Conservation (phyloP, 1,140 invertebrate genomes). For the Microplitis mediator region DNA sequence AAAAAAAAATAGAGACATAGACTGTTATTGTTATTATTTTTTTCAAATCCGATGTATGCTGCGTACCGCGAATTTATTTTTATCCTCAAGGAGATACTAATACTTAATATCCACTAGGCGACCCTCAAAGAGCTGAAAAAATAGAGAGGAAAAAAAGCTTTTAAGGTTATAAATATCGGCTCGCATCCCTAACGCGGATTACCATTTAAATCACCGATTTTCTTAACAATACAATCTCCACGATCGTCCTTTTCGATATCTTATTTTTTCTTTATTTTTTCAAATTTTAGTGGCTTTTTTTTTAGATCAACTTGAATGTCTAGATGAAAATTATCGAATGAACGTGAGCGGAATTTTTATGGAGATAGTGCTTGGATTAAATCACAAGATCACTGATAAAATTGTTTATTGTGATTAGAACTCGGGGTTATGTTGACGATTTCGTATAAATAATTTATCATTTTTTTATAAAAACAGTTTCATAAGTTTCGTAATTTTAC, state of each 20-base stretch:
- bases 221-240: constrained; percentile 17
- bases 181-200: constrained; percentile 4
- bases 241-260: not conserved
- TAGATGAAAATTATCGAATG: not conserved
- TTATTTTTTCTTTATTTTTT: not conserved
- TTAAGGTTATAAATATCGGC: constrained; percentile 12
- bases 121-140: not conserved
- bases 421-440: too few relatives aligned
- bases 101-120: constrained; percentile 18
- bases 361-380: too few relatives aligned
- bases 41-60: not conserved
- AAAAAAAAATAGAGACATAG: too few relatives aligned
- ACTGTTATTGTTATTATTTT: too few relatives aligned
- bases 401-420: too few relatives aligned
- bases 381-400: too few relatives aligned
- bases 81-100: constrained; percentile 17
- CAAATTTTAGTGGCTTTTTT: too few relatives aligned
- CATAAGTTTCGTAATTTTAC: too few relatives aligned
- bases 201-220: constrained; percentile 28
- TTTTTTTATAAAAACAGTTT: too few relatives aligned
- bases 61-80: constrained; percentile 7
- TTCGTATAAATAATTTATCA: too few relatives aligned
- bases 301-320: too few relatives aligned
- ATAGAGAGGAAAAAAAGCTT: not conserved
- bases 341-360: too few relatives aligned